Evolutionary conservation across 2,888 invertebrate species (phyloP), one percentile per base, ranked within the genome.

Genomic region (Lasioglossum leucozonium): DNA sequence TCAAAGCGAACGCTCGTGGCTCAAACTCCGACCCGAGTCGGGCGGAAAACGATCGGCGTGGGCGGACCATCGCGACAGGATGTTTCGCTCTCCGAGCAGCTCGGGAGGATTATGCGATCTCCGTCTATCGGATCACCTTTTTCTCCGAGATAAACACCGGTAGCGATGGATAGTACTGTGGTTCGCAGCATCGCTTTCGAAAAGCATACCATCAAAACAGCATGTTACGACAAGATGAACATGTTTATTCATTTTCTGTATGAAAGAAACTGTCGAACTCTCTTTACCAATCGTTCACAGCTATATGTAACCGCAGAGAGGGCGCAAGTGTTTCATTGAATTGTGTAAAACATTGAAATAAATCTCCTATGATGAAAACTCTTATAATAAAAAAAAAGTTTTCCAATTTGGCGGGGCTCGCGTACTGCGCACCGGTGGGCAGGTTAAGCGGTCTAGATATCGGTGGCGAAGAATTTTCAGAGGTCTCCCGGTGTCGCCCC

Each of bases 401-500:
- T 62, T 62, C 18, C 62, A 62, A 62, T 62, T 62, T 34, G 30
- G 8, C 62, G 30, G 62, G 0, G 30, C 30, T 62, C 34, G 30
- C 30, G 62, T 30, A 18, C 5, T 34, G 18, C 6, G 62, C 62
- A 22, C 11, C 40, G 40, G 37, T 40, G 40, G 65, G 22, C 69
- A 40, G 40, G 40, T 69, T n/a, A 69, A 69, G 13, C n/a, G 69
- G 11, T 40, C 69, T 69, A 69, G 40, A 69, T 69, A 73, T 73
- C 40, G 34, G 16, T n/a, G 37, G n/a, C 22, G 44, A 75, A 26
- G 62, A 65, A 58, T 75, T 75, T 30, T 62, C 30, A 44, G 75
- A 62, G 74, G 37, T 58, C 26, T n/a, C 18, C 6, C 26, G 10
- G 30, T 47, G 47, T 67, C 67, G 34, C 47, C 34, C 62, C 76